Percentiles rank a stretch among this genome's conserved stretches.
Evolutionary conservation across 2,888 invertebrate species (phyloP).

Genomic region (Drosophila longiperda): DNA sequence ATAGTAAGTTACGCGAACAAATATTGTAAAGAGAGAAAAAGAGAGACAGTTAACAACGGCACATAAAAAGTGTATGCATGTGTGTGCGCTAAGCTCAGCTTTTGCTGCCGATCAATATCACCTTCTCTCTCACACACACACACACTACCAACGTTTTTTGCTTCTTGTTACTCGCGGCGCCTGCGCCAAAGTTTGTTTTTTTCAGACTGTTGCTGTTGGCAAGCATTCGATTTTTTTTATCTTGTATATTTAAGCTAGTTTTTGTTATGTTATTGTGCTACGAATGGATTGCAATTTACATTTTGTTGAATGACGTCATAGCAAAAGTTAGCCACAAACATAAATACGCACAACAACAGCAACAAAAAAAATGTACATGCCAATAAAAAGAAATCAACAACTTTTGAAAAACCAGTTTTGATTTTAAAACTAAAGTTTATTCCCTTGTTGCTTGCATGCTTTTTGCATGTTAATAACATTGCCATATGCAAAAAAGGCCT

Average conservation of each 20-base stretch:
- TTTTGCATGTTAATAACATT: conserved; percentile 46
- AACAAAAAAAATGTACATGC: conserved; percentile 17
- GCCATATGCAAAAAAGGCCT: conserved; percentile 74
- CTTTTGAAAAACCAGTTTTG: conserved; percentile 56
- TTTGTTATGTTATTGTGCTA: conserved; percentile 18
- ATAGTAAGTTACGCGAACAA: conserved; percentile 8
- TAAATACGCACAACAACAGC: conserved; percentile 10
- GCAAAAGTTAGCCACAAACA: conserved; percentile 17
- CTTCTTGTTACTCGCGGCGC: conserved; percentile 24
- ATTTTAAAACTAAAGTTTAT: conserved; percentile 34
- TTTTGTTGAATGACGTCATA: conserved; percentile 35
- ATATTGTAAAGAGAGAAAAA: conserved; percentile 7
- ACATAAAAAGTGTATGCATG: conserved; percentile 15
- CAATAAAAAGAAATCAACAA: conserved; percentile 56
- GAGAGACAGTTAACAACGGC: conserved; percentile 15
- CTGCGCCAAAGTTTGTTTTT: conserved; percentile 26
- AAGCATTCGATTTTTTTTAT: conserved; percentile 44
- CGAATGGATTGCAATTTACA: conserved; percentile 23
- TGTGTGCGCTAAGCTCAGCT: conserved; percentile 16
- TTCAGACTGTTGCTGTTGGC: conserved; percentile 18
- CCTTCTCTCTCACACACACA: conserved; percentile 8
- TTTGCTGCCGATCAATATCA: conserved; percentile 31
- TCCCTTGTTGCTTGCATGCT: conserved; percentile 20
- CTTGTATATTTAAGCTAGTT: conserved; percentile 3
- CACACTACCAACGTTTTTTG: conserved; percentile 1